Base-by-base conservation (phyloP, 2,797 vertebrate species). In the Champsocephalus gunnari region DNA sequence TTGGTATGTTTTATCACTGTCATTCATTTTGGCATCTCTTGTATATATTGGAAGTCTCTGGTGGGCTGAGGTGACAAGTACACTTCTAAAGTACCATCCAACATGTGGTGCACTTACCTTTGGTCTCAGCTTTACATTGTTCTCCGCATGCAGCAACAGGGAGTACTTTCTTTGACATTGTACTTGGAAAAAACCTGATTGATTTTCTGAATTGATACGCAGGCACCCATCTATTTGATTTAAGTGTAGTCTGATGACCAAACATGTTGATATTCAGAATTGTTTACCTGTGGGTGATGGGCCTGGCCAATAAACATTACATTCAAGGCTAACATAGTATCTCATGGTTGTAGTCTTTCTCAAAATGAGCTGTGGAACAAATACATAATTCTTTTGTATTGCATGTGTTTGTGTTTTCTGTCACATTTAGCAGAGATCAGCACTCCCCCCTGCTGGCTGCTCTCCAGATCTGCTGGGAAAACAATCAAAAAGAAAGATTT, bases 391-490 rank as follows among this genome's bases (percentile, higher is more conserved):
- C 10, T 77, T 32, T 59, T 38, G 34, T 56, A 56, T 50, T 75
- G 67, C 3, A 14, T 54, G 63, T 34, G 56, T 32, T 50, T 34
- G 16, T 32, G 41, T 73, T 66, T 74, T 73, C 55, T 67, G 62
- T 77, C 55, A 66, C 55, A 66, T 90, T 87, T 90, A 77, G 75
- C 81, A 91, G 91, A 94, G 92, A 92, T 75, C 92, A 86, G 88
- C 91, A 93, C 89, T 88, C 73, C 92, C 92, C 91, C 92, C 93
- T 93, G 82, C 89, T 93, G 92, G 91, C 65, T 66, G 66, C 50
- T 63, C 28, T 45, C 64, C 43, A 81, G 71, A 90, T 43, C 66
- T 86, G 59, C 86, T 67, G 14, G 17, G 55, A 43, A 21, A 3
- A 56, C 12, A 57, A 9, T 12, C 38, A 56, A 9, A 67, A 28